Evolutionary conservation across 2,888 invertebrate genomes (phyloP).

Genomic region (Proisotoma minuta): DNA sequence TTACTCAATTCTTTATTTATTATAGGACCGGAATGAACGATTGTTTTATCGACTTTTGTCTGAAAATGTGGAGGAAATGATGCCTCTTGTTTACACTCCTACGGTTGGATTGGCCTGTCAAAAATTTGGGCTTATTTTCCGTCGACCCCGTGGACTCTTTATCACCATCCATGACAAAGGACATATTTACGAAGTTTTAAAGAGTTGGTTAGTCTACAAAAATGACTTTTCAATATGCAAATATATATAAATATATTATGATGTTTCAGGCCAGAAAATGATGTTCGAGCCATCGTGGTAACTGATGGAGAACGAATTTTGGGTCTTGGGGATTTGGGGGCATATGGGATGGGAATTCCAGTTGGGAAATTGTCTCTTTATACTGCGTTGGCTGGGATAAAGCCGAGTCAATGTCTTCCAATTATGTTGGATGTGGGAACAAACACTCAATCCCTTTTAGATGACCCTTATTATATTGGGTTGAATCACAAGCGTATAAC

Average conservation of each 20-base stretch:
- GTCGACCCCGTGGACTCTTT: slow-evolving; percentile 84
- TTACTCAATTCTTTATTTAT: neutral
- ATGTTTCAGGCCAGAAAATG: slow-evolving; percentile 68
- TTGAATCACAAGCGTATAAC: slow-evolving; percentile 75
- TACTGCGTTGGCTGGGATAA: slow-evolving; percentile 93
- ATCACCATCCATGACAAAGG: slow-evolving; percentile 94
- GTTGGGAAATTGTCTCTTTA: slow-evolving; percentile 95
- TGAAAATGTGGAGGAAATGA: slow-evolving; percentile 81
- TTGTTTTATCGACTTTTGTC: slow-evolving; percentile 86
- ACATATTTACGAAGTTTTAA: slow-evolving; percentile 86
- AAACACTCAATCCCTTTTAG: slow-evolving; percentile 72
- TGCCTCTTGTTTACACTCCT: slow-evolving; percentile 94
- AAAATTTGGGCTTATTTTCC: slow-evolving; percentile 70
- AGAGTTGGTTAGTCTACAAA: slow-evolving; percentile 70
- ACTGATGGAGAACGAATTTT: slow-evolving; percentile 98
- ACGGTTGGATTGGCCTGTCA: slow-evolving; percentile 97
- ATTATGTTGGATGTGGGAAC: slow-evolving; percentile 92
- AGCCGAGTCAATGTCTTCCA: slow-evolving; percentile 91
- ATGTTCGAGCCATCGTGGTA: slow-evolving; percentile 84
- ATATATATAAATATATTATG: neutral
- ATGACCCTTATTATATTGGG: slow-evolving; percentile 94
- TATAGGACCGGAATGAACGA: slow-evolving; percentile 87
- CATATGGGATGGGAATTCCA: slow-evolving; percentile 98
- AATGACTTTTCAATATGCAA: neutral
- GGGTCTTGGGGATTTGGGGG: slow-evolving; percentile 94